phyloP scores from a whole-genome alignment of 92 coral and sea anemone genomes.

The Zoanthus sansibaricus region DNA sequence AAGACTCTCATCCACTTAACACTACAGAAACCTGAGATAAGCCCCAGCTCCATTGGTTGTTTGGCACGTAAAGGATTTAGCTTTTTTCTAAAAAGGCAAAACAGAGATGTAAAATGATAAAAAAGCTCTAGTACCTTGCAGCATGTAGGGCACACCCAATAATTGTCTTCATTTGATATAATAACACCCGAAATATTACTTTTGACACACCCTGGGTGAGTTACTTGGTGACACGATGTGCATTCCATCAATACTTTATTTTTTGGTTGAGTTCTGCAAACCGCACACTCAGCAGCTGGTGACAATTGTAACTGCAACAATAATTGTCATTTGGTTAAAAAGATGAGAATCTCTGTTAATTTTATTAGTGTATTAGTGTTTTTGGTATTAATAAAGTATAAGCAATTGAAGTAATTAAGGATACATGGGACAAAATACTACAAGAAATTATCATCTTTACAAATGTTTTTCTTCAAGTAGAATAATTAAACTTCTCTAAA shows the following conservation, averaged over 20 bases:
- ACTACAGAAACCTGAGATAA: too few relatives aligned
- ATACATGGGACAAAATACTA: too few relatives aligned
- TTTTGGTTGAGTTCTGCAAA: not conserved
- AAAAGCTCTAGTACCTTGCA: not conserved
- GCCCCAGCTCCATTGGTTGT: too few relatives aligned
- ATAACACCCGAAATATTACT: slow-evolving; percentile 17
- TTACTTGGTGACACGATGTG: slow-evolving; percentile 1
- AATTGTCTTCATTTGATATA: slow-evolving; percentile 21
- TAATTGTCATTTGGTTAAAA: not conserved
- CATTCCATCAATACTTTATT: slow-evolving; percentile 35
- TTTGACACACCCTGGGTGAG: slow-evolving; percentile 24
- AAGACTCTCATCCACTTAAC: too few relatives aligned
- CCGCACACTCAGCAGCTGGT: slow-evolving; percentile 6
- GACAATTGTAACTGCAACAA: slow-evolving; percentile 22
- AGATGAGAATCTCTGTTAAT: not conserved
- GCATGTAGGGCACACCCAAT: slow-evolving; percentile 35
- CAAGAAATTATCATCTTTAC: too few relatives aligned
- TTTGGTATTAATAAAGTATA: too few relatives aligned
- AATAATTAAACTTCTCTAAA: too few relatives aligned
- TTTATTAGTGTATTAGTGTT: not conserved
- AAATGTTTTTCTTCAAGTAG: too few relatives aligned
- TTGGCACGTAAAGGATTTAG: too few relatives aligned
- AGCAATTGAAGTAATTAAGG: too few relatives aligned
- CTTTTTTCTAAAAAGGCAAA: too few relatives aligned
- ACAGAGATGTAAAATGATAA: too few relatives aligned